A percentile compares a stretch with the other conserved stretches of the same genome.
Conservation (phyloP, 2,113 vertebrate genomes). For the Struthio camelus region DNA sequence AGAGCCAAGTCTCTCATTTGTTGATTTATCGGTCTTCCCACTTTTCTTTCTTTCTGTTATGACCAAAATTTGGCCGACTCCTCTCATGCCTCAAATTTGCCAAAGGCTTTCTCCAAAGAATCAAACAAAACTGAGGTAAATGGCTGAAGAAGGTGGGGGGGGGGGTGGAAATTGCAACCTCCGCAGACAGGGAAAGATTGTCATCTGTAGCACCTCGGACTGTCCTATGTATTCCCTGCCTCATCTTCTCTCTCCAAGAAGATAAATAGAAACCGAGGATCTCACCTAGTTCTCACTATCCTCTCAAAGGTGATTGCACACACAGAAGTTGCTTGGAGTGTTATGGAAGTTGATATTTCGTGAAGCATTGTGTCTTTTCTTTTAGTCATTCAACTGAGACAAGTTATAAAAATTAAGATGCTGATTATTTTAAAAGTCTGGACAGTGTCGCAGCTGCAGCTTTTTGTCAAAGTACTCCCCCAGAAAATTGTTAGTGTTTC, state of each 20-base stretch:
- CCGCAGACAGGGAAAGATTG: background rate
- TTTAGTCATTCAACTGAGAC: background rate
- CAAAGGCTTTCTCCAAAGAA: background rate
- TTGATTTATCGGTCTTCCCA: background rate
- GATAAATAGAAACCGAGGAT: background rate
- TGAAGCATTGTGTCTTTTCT: background rate
- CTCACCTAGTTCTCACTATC: background rate
- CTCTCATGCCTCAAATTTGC: background rate
- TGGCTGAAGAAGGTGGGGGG: background rate
- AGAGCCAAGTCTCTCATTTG: background rate
- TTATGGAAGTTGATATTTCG: background rate
- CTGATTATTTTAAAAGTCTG: background rate
- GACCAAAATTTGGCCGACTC: background rate
- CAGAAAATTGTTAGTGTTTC: background rate
- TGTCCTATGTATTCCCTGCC: fast-evolving
- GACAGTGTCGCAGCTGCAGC: background rate
- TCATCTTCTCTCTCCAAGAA: background rate
- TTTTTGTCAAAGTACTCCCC: background rate
- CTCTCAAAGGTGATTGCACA: fast-evolving
- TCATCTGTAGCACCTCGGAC: background rate
- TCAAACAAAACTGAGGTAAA: background rate
- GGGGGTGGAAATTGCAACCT: background rate
- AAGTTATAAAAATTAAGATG: background rate
- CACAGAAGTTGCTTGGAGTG: fast-evolving
- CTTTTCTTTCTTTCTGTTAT: background rate